Conservation (phyloP, 2,888 invertebrate genomes). For the Unio delphinus region DNA sequence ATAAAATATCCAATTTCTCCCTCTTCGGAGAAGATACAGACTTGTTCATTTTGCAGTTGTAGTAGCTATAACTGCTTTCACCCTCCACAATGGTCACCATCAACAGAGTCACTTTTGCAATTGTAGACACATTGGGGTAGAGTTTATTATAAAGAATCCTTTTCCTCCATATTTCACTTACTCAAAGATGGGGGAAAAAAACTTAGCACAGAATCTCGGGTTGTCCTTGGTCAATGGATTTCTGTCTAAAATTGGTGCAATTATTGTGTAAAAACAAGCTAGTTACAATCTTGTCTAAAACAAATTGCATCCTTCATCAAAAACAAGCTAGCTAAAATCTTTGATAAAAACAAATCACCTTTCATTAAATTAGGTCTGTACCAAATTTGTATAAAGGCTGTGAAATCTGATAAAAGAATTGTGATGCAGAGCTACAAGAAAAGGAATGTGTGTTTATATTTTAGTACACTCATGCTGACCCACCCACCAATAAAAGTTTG, state of each 20-base stretch:
- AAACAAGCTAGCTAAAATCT: too few relatives aligned
- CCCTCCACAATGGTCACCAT: slow-evolving; percentile 1
- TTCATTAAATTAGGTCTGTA: too few relatives aligned
- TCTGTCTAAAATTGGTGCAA: slow-evolving; percentile 2
- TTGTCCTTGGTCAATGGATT: background rate
- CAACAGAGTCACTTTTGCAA: background rate
- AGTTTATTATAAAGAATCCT: background rate
- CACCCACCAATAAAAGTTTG: slow-evolving; percentile 93
- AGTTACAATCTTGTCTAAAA: too few relatives aligned
- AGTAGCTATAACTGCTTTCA: background rate
- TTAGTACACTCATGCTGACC: slow-evolving; percentile 92
- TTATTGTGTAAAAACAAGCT: background rate
- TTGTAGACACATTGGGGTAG: background rate
- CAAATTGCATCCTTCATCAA: too few relatives aligned
- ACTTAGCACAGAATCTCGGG: slow-evolving; percentile 1
- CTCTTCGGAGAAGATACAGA: too few relatives aligned
- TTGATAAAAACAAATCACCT: too few relatives aligned
- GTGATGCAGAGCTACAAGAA: too few relatives aligned
- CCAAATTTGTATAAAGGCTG: too few relatives aligned
- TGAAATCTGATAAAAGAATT: too few relatives aligned
- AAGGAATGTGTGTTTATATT: slow-evolving; percentile 9
- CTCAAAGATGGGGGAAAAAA: slow-evolving; percentile 1
- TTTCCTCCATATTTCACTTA: slow-evolving; percentile 4
- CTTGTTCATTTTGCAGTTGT: too few relatives aligned
- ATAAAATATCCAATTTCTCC: too few relatives aligned